These are phyloP conservation scores for Drosophila sp. DNA, from an alignment of 1,140 invertebrate species.

Conservation along the genomic window DNA sequence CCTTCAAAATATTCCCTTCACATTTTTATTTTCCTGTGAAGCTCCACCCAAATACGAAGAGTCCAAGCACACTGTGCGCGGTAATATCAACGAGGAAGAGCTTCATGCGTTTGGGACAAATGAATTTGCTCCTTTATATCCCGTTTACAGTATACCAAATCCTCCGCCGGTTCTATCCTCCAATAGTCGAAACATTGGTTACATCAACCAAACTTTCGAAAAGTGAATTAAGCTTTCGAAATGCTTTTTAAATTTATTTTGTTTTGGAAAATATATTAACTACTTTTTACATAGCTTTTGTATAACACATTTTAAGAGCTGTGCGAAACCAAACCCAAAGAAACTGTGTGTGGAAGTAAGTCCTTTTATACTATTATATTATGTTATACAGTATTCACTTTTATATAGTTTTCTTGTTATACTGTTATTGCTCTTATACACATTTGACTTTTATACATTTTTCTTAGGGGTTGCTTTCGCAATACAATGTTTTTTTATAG, in stretches of 20 bases:
- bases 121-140: constrained; percentile 78
- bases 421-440: too few relatives aligned
- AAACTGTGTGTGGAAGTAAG: neutral
- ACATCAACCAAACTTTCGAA: constrained; percentile 58
- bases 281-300: neutral
- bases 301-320: neutral
- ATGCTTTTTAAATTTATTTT: constrained; percentile 3
- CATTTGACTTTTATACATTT: neutral
- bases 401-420: neutral
- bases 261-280: constrained; percentile 11
- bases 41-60: constrained; percentile 69
- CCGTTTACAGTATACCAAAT: constrained; percentile 70
- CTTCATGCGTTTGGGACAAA: constrained; percentile 65
- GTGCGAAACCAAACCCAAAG: neutral
- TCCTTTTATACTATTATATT: neutral
- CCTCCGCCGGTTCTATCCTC: constrained; percentile 53
- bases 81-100: constrained; percentile 78
- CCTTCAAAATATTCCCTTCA: neutral
- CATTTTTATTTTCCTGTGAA: constrained; percentile 15
- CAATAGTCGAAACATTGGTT: constrained; percentile 47
- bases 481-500: neutral
- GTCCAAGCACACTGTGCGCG: constrained; percentile 58
- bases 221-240: constrained; percentile 34
- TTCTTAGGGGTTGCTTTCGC: neutral
- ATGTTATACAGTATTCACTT: neutral